Percentiles rank a stretch among this genome's conserved stretches.
Conservation (phyloP, 2,888 invertebrate genomes). For the Pristionchus entomophagus region DNA sequence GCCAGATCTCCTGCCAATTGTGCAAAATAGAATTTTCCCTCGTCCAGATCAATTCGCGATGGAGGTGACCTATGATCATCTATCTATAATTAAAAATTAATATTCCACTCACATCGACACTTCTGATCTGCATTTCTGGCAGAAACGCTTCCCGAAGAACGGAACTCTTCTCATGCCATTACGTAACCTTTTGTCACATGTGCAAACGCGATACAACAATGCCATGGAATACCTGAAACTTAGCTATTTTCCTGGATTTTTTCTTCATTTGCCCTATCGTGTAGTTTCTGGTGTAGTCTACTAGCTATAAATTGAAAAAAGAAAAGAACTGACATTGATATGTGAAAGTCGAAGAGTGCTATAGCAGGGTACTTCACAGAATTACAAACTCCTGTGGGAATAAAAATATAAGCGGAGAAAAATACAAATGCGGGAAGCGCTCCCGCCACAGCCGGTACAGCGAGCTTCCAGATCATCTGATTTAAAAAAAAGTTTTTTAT, state of each 20-base stretch:
- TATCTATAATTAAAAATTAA: neutral
- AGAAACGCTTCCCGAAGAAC: neutral
- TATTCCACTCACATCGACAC: neutral
- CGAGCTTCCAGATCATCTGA: neutral
- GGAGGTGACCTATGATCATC: neutral
- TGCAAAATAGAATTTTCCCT: neutral
- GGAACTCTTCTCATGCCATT: neutral
- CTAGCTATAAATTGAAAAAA: no score
- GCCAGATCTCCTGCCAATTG: neutral
- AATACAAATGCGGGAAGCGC: neutral
- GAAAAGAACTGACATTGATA: neutral
- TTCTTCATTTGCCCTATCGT: no score
- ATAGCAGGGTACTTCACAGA: neutral
- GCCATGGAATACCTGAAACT: neutral
- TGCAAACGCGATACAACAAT: neutral
- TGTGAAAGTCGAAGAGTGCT: neutral
- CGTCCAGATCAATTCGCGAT: neutral
- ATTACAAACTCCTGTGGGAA: neutral
- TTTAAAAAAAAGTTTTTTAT: no score
- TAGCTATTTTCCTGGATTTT: no score
- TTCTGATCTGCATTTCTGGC: neutral
- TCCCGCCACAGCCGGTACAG: neutral
- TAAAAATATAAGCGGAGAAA: neutral
- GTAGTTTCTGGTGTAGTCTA: no score
- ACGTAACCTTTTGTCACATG: neutral